A percentile compares a stretch with the other conserved stretches of the same genome.
Evolutionary conservation across 2,888 invertebrate genomes (phyloP).

Genomic region (Cryptophagus acutangulus): DNA sequence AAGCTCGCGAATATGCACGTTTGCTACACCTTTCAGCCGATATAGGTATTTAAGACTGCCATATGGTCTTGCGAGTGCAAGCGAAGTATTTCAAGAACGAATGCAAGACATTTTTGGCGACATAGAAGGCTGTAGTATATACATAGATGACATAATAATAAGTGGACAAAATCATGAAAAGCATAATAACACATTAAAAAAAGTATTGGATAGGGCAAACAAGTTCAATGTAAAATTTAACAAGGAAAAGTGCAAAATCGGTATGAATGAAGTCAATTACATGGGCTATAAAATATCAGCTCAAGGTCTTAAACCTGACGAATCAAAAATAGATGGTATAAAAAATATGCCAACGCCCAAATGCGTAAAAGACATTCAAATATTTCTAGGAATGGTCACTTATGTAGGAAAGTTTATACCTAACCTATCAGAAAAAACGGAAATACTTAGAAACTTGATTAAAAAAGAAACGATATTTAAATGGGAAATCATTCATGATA

Average conservation of each 20-base stretch:
- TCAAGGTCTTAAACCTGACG: slow-evolving; percentile 17
- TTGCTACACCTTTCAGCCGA: slow-evolving; percentile 9
- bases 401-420: slow-evolving; percentile 27
- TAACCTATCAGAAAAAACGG: slow-evolving; percentile 25
- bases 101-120: slow-evolving; percentile 18
- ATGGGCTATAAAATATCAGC: slow-evolving; percentile 25
- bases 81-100: slow-evolving; percentile 18
- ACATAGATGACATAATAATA: slow-evolving; percentile 19
- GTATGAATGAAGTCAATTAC: slow-evolving; percentile 25
- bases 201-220: slow-evolving; percentile 9
- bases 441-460: slow-evolving; percentile 24
- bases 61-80: slow-evolving; percentile 24
- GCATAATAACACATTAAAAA: slow-evolving; percentile 14
- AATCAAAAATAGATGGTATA: slow-evolving; percentile 15
- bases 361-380: slow-evolving; percentile 15
- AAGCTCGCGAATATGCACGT: slow-evolving; percentile 11
- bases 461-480: slow-evolving; percentile 21
- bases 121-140: slow-evolving; percentile 14
- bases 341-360: slow-evolving; percentile 12
- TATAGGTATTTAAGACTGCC: slow-evolving; percentile 24
- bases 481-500: slow-evolving; percentile 26
- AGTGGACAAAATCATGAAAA: slow-evolving; percentile 13
- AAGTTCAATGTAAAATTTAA: slow-evolving; percentile 23
- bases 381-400: slow-evolving; percentile 27
- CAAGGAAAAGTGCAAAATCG: slow-evolving; percentile 31